Evolutionary conservation across 2,888 invertebrate species (phyloP).

Genomic region (Diaphora mendica): DNA sequence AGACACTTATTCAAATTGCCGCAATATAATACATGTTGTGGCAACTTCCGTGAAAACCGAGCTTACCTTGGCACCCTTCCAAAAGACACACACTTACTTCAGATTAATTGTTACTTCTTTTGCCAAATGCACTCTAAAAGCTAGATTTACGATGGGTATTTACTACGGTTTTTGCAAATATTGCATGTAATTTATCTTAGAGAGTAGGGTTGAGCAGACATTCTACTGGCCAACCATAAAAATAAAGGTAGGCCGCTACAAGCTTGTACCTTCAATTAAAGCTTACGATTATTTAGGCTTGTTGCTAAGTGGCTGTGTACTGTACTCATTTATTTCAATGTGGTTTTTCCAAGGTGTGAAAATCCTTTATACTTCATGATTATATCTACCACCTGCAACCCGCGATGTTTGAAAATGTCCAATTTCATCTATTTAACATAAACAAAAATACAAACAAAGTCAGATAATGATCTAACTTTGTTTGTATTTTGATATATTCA

Average conservation of each 20-base stretch:
- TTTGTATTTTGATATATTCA: too few relatives aligned
- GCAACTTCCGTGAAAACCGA: slow-evolving; percentile 49
- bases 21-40: slow-evolving; percentile 53
- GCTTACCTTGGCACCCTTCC: slow-evolving; percentile 68
- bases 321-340: slow-evolving; percentile 4
- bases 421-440: too few relatives aligned
- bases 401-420: too few relatives aligned
- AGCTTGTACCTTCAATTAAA: slow-evolving; percentile 15
- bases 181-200: slow-evolving; percentile 53
- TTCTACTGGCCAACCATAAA: slow-evolving; percentile 17
- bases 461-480: too few relatives aligned
- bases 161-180: slow-evolving; percentile 61
- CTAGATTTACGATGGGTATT: slow-evolving; percentile 64
- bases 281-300: slow-evolving; percentile 15
- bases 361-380: neutral
- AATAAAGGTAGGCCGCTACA: slow-evolving; percentile 13
- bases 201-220: slow-evolving; percentile 25
- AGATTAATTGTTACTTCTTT: slow-evolving; percentile 80
- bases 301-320: slow-evolving; percentile 8
- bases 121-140: slow-evolving; percentile 74
- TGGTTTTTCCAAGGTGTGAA: neutral
- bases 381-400: too few relatives aligned
- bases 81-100: slow-evolving; percentile 61
- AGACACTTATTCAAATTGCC: slow-evolving; percentile 48
- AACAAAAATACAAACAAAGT: too few relatives aligned